Base-by-base conservation (phyloP, 1,140 invertebrate species). In the Eulimnadia texana region DNA sequence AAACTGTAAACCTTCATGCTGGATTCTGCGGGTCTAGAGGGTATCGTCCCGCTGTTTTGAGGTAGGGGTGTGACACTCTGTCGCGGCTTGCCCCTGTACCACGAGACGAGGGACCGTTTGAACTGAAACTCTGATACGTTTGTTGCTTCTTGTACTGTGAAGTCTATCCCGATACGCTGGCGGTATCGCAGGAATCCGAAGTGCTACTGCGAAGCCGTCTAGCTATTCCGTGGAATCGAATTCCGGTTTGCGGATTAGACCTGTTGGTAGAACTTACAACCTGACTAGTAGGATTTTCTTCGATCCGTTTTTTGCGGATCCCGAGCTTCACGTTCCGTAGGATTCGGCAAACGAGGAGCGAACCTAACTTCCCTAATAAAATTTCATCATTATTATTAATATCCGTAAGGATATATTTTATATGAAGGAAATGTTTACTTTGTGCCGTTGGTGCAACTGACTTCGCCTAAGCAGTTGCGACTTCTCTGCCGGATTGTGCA, bases 401-500 rank as follows among this genome's bases (percentile, higher is more conserved):
- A n/a, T n/a, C n/a, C n/a, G n/a, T n/a, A n/a, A n/a, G n/a, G n/a
- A n/a, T n/a, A n/a, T n/a, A n/a, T n/a, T n/a, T n/a, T n/a, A n/a
- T n/a, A 24, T 28, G 47, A 24, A 19, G 42, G n/a, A 11, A 11
- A 11, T 47, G 52, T 20, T 24, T 20, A 23, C 52, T 54, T 3
- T 27, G 23, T 1, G 55, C 28, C 2, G 55, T 33, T 20, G 54
- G 19, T 27, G 29, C 54, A n/a, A 19, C 56, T 54, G 20, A 54
- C 50, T 28, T 67, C 61, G 25, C 64, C 66, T 29, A 74, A 66
- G 60, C 76, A 75, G 55, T 76, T 70, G 58, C 73, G 68, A 0
- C 74, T 76, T 6, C 77, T 65, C 60, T 76, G 73, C 27, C 75
- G 70, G 22, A 80, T 79, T 62, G 77, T 77, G 58, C 72, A 70